phyloP scores from a whole-genome alignment of 2,888 invertebrate genomes.

The Temnothorax rugatulus region DNA sequence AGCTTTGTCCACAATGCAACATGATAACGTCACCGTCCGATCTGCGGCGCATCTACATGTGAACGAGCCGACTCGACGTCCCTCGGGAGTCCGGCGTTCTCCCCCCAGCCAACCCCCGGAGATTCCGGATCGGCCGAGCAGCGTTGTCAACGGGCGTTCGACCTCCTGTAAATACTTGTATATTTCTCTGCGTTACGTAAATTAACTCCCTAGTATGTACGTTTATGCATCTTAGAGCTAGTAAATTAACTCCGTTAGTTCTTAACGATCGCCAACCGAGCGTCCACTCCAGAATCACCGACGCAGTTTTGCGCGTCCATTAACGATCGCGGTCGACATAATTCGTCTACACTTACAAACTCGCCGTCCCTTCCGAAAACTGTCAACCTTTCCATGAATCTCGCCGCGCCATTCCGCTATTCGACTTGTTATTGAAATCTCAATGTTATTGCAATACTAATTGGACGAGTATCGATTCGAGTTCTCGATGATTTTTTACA shows the following conservation, averaged over 20 bases:
- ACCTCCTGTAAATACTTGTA: conserved; percentile 84
- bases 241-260: conserved; percentile 82
- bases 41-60: conserved; percentile 96
- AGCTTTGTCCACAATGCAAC: conserved; percentile 97
- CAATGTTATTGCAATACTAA: not conserved
- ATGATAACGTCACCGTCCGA: conserved; percentile 96
- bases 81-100: conserved; percentile 46
- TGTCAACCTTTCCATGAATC: not conserved
- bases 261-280: conserved; percentile 47
- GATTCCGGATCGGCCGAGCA: conserved; percentile 28
- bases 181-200: conserved; percentile 80
- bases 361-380: not conserved
- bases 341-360: not conserved
- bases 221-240: conserved; percentile 79
- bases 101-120: too few species aligned
- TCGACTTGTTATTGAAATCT: not conserved
- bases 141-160: conserved; percentile 31
- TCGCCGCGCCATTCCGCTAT: not conserved
- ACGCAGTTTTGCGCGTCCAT: conserved; percentile 6
- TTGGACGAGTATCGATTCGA: not conserved
- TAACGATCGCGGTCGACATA: not conserved
- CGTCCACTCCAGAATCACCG: conserved; percentile 45
- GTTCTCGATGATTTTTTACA: not conserved
- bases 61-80: conserved; percentile 80
- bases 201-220: conserved; percentile 79